Conservation (phyloP, 2,113 vertebrate genomes). For the Gallinago jamesoni region DNA sequence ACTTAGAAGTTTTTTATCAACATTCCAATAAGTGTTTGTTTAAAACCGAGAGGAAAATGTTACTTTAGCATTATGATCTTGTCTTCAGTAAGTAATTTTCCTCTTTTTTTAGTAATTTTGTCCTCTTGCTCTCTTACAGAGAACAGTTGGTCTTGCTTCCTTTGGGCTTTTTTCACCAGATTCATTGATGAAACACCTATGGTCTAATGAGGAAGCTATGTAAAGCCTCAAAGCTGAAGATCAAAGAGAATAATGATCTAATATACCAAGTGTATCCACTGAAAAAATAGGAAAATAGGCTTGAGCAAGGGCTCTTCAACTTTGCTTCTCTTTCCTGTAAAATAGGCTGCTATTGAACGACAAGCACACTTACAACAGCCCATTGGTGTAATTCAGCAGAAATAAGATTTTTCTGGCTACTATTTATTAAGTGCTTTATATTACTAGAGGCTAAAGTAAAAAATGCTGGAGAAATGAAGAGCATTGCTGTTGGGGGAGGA, state of each 20-base stretch:
- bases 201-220: neutral
- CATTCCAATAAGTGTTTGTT: neutral
- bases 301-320: neutral
- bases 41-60: neutral
- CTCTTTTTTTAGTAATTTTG: neutral
- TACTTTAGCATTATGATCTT: neutral
- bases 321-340: neutral
- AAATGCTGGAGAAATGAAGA: neutral
- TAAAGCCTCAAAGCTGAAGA: neutral
- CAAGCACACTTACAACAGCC: rapidly evolving
- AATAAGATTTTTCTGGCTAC: neutral
- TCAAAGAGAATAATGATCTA: neutral
- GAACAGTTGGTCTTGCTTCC: neutral
- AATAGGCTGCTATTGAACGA: neutral
- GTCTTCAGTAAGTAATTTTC: neutral
- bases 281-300: neutral
- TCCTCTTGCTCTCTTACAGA: neutral
- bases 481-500: rapidly evolving
- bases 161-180: neutral
- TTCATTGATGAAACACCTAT: neutral
- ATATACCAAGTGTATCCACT: neutral
- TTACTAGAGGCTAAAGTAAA: rapidly evolving
- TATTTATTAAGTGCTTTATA: neutral
- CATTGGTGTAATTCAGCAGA: neutral
- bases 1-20: neutral